phyloP scores from a whole-genome alignment of 2,888 invertebrate genomes.

The Synergus umbraculus region DNA sequence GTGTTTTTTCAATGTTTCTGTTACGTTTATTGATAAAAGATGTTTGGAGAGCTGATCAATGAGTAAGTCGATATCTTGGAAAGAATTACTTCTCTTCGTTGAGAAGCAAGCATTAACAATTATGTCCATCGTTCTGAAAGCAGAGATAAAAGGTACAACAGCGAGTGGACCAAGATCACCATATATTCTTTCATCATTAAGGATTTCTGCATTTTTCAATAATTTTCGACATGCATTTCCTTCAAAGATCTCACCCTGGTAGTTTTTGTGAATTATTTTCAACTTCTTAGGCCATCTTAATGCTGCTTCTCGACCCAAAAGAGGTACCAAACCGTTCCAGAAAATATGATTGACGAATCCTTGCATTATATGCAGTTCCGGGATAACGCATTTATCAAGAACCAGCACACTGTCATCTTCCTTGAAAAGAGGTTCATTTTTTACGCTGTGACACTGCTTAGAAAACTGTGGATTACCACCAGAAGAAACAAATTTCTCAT shows the following conservation, averaged over 20 bases:
- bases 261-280: conserved; percentile 6
- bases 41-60: not conserved
- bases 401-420: conserved; percentile 13
- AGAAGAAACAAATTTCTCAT: conserved; percentile 9
- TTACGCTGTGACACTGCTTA: conserved; percentile 21
- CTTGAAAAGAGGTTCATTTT: conserved; percentile 11
- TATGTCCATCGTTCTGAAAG: conserved; percentile 21
- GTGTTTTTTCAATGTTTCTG: no score
- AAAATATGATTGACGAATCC: conserved; percentile 45
- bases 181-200: conserved; percentile 6
- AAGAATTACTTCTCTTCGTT: not conserved
- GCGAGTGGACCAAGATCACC: not conserved
- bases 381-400: conserved; percentile 9
- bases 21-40: no score
- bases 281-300: conserved; percentile 12
- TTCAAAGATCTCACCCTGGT: not conserved
- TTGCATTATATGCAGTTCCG: conserved; percentile 24
- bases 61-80: not conserved
- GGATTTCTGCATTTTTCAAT: not conserved
- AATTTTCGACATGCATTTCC: not conserved
- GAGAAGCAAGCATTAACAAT: conserved; percentile 7
- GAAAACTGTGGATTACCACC: not conserved
- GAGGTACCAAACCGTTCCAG: conserved; percentile 27
- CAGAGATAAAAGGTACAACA: conserved; percentile 13
- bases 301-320: conserved; percentile 4